These are phyloP conservation scores for Hypsopygia costalis DNA, from an alignment of 2,888 invertebrate genomes.

Conservation along the genomic window DNA sequence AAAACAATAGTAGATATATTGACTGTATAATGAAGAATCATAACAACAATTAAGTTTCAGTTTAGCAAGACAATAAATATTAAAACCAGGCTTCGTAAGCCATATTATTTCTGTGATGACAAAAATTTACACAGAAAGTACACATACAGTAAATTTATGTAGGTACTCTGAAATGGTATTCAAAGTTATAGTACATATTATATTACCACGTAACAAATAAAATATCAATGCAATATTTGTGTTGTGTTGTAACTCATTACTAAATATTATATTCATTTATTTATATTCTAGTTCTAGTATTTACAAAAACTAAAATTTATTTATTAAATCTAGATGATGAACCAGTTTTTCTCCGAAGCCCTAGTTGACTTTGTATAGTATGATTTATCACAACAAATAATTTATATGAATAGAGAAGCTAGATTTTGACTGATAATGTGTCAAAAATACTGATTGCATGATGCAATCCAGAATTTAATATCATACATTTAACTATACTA, in stretches of 20 bases:
- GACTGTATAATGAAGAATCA: no score
- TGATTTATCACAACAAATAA: no score
- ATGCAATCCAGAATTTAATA: not conserved
- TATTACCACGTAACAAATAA: not conserved
- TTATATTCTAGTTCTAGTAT: constrained; percentile 24
- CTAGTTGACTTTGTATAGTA: no score
- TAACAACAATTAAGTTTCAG: no score
- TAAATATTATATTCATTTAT: constrained; percentile 4
- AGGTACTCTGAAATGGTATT: no score
- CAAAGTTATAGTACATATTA: no score
- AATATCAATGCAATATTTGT: not conserved
- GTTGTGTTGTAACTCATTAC: not conserved
- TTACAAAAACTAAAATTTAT: constrained; percentile 24
- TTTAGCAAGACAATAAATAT: no score
- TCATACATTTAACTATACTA: constrained; percentile 4
- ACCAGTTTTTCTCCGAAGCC: constrained; percentile 1
- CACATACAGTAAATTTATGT: no score
- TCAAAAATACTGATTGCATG: not conserved
- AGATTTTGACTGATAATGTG: not conserved
- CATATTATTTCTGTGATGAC: no score
- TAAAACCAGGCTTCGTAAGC: no score
- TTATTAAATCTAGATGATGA: constrained; percentile 4
- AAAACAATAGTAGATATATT: no score
- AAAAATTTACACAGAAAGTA: no score
- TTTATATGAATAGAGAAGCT: not conserved